Conservation (phyloP, 2,888 invertebrate genomes). For the Rhagophthalmus giganteus region DNA sequence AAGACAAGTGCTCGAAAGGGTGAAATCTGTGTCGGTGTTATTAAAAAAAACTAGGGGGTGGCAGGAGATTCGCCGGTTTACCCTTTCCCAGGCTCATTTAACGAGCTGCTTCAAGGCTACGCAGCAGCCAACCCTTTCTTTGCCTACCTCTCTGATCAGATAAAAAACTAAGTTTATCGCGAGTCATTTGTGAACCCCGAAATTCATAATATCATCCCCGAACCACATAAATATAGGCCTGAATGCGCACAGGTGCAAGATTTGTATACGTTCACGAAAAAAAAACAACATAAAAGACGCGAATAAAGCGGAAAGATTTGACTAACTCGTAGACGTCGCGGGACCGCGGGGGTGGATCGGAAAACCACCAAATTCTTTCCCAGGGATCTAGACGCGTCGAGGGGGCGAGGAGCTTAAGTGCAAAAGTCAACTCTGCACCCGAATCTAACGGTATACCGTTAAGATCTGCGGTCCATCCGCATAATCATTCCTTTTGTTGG, state of each 20-base stretch:
- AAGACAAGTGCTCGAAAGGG: conserved; percentile 51
- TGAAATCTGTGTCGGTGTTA: conserved; percentile 45
- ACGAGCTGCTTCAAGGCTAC: conserved; percentile 36
- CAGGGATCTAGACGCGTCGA: conserved; percentile 11
- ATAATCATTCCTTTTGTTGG: conserved; percentile 40
- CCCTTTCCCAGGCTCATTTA: conserved; percentile 38
- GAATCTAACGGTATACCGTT: conserved; percentile 40
- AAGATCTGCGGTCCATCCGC: conserved; percentile 34
- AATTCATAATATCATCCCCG: conserved; percentile 32
- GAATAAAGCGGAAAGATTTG: conserved; percentile 37
- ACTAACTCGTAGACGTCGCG: conserved; percentile 9
- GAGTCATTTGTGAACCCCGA: conserved; percentile 38
- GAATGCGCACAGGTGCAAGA: conserved; percentile 32
- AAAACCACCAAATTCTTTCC: conserved; percentile 27
- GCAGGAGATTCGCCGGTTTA: conserved; percentile 40
- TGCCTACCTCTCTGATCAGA: conserved; percentile 30
- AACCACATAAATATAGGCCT: conserved; percentile 28
- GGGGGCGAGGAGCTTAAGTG: conserved; percentile 27
- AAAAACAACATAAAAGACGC: conserved; percentile 39
- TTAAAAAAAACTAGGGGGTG: conserved; percentile 36
- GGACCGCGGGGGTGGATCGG: conserved; percentile 15
- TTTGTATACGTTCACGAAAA: conserved; percentile 29
- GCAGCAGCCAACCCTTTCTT: conserved; percentile 38
- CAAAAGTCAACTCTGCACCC: conserved; percentile 41
- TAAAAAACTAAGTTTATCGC: conserved; percentile 39